phyloP scores from a whole-genome alignment of 2,113 vertebrate genomes.

The Euleptes europaea region DNA sequence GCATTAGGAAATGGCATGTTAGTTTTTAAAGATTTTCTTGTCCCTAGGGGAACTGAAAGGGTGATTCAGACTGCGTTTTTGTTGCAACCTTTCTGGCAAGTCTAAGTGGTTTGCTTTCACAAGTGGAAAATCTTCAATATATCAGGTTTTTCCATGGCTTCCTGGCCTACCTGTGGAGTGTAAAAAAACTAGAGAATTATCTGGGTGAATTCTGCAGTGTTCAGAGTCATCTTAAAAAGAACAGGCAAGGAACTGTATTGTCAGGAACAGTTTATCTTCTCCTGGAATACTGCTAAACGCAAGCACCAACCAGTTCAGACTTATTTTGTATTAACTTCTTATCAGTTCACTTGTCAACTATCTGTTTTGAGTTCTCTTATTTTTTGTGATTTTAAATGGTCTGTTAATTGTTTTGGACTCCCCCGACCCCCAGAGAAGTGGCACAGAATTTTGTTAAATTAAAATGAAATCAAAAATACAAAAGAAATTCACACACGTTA shows the following conservation, averaged over 20 bases:
- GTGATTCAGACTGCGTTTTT: neutral
- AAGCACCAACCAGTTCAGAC: neutral
- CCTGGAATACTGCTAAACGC: neutral
- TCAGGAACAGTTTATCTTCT: neutral
- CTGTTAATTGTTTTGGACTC: too few relatives aligned
- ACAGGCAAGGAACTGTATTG: neutral
- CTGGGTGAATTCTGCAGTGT: neutral
- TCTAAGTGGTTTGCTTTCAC: neutral
- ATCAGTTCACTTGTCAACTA: too few relatives aligned
- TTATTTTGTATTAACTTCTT: too few relatives aligned
- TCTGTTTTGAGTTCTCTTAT: too few relatives aligned
- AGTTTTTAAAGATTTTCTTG: constrained; percentile 1
- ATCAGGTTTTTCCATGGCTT: neutral
- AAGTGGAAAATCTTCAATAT: neutral
- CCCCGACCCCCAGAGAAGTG: too few relatives aligned
- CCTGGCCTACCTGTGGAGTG: neutral
- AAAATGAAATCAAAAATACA: neutral
- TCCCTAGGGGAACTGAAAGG: neutral
- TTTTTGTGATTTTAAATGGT: too few relatives aligned
- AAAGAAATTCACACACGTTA: neutral
- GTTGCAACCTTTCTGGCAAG: neutral
- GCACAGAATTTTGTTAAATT: too few relatives aligned
- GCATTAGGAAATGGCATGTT: fast-evolving
- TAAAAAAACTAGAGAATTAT: neutral
- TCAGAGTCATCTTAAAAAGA: neutral